phyloP scores from a whole-genome alignment of 2,113 vertebrate genomes.

The Colistium nudipinnis region DNA sequence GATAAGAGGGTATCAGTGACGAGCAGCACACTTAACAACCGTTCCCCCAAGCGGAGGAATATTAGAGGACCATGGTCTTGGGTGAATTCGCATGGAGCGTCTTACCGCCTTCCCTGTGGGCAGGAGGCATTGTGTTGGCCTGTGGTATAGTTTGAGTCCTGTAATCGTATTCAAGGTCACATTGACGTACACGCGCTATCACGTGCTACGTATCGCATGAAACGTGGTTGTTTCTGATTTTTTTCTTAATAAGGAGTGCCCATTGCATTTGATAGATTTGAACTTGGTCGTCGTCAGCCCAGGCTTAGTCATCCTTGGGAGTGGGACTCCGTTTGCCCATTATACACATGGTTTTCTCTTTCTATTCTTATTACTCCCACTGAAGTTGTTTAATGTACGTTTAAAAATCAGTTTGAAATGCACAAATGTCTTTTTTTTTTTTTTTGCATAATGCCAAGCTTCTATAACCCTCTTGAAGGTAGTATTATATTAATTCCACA shows the following conservation, averaged over 20 bases:
- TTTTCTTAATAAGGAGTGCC: no score
- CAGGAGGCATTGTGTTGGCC: slow-evolving; percentile 12
- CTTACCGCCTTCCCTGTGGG: slow-evolving; percentile 4
- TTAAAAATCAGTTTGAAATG: no score
- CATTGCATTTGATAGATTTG: not conserved
- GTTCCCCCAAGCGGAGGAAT: no score
- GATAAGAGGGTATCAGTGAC: slow-evolving; percentile 18
- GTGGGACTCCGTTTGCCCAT: no score
- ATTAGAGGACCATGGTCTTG: slow-evolving; percentile 7
- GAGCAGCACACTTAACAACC: not conserved
- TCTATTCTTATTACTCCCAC: no score
- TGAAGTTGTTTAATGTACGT: no score
- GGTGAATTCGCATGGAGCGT: not conserved
- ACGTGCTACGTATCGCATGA: no score
- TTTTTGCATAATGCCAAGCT: not conserved
- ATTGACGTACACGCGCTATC: not conserved
- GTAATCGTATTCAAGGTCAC: not conserved
- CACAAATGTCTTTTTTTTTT: no score
- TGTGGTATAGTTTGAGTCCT: not conserved
- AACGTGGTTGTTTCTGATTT: no score
- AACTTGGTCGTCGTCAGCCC: not conserved
- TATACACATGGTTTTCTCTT: not conserved
- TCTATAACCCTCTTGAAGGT: slow-evolving; percentile 13
- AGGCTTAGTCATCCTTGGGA: not conserved
- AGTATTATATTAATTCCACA: slow-evolving; percentile 19